Conservation (phyloP, 2,888 invertebrate genomes). For the Dryobota labecula region DNA sequence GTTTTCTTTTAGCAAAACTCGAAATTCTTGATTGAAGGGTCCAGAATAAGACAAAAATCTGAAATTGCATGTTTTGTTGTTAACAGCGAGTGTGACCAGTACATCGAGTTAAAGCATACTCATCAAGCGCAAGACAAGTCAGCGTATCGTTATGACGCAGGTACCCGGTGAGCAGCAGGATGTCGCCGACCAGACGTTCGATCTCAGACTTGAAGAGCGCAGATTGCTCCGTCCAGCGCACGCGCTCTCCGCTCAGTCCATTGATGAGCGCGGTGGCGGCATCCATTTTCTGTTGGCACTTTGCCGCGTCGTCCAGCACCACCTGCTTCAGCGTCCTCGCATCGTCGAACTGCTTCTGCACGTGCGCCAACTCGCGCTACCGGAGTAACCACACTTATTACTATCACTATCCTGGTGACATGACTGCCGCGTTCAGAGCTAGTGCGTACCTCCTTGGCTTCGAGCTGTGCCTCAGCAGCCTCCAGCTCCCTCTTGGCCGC, state of each 20-base stretch:
- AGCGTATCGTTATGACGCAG: neutral
- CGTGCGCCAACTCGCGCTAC: conserved; percentile 89
- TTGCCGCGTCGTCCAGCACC: conserved; percentile 94
- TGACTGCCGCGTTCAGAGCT: neutral
- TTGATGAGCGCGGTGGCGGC: conserved; percentile 96
- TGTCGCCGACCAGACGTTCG: conserved; percentile 95
- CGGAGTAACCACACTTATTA: conserved; percentile 7
- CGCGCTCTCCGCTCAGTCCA: conserved; percentile 95
- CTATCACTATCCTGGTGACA: neutral
- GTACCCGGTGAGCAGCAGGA: conserved; percentile 94
- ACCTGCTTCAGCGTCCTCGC: conserved; percentile 93
- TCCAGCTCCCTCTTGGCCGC: conserved; percentile 92
- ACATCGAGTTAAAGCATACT: conserved; percentile 3
- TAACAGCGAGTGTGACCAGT: neutral
- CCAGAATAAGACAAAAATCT: conserved; percentile 96
- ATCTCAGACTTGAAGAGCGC: conserved; percentile 96
- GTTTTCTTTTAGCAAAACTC: conserved; percentile 91
- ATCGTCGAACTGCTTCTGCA: conserved; percentile 93
- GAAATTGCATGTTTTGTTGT: conserved; percentile 41
- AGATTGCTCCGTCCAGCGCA: conserved; percentile 97
- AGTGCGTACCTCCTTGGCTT: conserved; percentile 86
- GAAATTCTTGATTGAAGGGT: conserved; percentile 97
- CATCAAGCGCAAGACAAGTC: neutral
- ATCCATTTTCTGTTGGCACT: conserved; percentile 96
- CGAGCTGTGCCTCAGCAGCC: conserved; percentile 89